Evolutionary conservation across 2,113 vertebrate genomes (phyloP).

Genomic region (Mustela lutreola): DNA sequence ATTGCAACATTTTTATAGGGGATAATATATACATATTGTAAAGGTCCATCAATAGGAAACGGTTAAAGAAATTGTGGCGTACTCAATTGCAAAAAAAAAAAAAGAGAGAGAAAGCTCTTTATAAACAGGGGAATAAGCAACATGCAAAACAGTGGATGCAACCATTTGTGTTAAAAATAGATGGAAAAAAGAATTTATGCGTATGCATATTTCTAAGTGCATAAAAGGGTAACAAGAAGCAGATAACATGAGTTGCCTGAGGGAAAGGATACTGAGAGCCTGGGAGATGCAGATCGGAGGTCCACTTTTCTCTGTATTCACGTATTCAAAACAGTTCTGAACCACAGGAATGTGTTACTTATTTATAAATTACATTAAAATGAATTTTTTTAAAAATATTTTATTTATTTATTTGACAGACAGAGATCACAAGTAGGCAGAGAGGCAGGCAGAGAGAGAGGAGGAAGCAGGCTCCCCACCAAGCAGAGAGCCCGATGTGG

Average conservation of each 20-base stretch:
- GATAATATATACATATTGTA: not conserved
- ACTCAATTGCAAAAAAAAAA: not conserved
- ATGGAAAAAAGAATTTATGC: not conserved
- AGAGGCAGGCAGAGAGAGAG: too few species aligned
- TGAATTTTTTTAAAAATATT: not conserved
- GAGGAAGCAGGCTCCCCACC: too few species aligned
- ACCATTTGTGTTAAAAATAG: slow-evolving; percentile 11
- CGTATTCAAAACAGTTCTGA: not conserved
- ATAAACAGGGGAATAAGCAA: not conserved
- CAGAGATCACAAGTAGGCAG: too few species aligned
- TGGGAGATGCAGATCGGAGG: not conserved
- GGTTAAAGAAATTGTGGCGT: not conserved
- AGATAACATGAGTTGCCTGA: not conserved
- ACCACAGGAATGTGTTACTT: not conserved
- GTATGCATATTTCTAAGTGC: not conserved
- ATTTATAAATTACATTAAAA: slow-evolving; percentile 9
- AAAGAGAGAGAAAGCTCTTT: not conserved
- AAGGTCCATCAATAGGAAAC: not conserved
- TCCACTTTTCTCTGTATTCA: not conserved
- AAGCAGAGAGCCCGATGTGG: too few species aligned
- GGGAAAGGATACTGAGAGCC: not conserved
- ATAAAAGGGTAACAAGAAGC: not conserved
- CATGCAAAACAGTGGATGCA: not conserved
- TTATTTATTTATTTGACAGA: too few species aligned
- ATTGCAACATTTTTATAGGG: not conserved